phyloP scores from a whole-genome alignment of 2,113 vertebrate species.

The Aptenodytes forsteri region DNA sequence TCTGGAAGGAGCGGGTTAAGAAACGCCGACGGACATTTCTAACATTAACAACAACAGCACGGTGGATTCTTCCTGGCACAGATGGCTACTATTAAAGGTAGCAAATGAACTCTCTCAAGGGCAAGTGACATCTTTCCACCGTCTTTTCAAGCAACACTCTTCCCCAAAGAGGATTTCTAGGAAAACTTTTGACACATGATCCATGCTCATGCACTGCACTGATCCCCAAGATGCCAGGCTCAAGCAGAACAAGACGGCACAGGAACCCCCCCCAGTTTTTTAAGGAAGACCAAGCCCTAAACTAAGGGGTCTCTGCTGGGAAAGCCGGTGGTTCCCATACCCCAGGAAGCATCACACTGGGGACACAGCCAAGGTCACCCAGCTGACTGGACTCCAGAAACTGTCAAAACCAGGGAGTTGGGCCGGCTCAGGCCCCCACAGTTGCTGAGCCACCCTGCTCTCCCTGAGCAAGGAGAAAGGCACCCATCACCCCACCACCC shows the following conservation, averaged over 20 bases:
- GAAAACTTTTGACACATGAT: neutral
- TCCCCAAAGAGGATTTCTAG: conserved; percentile 14
- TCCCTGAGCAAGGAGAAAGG: neutral
- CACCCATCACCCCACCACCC: neutral
- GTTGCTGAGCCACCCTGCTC: neutral
- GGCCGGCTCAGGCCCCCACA: neutral
- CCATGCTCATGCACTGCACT: rapidly evolving
- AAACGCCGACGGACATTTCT: neutral
- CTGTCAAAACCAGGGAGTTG: neutral
- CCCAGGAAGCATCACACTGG: neutral
- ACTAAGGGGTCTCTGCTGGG: neutral
- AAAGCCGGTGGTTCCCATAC: neutral
- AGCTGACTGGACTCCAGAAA: neutral
- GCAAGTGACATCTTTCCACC: neutral
- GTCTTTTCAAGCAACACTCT: neutral
- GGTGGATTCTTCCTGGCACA: neutral
- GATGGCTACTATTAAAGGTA: neutral
- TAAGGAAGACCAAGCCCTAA: neutral
- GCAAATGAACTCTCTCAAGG: neutral
- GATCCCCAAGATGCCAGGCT: neutral
- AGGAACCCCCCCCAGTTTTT: neutral
- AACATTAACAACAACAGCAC: neutral
- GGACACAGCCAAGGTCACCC: neutral
- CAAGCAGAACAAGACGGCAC: rapidly evolving
- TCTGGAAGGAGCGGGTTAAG: neutral